Conservation (phyloP, 2,888 invertebrate genomes). For the Drosophila infuscata region DNA sequence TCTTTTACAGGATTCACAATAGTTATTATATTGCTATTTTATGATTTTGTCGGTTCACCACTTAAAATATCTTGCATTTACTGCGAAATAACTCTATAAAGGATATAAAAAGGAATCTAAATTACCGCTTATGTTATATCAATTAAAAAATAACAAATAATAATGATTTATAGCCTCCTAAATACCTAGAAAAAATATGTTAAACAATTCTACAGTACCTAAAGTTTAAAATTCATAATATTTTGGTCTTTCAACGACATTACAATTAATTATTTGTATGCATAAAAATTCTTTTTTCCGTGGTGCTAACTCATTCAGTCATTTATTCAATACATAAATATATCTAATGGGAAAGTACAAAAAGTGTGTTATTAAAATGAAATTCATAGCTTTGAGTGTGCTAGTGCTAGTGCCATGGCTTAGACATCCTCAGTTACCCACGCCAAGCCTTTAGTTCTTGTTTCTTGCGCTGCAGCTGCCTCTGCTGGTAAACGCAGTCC, state of each 20-base stretch:
- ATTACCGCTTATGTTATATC: too few relatives aligned
- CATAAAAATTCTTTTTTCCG: conserved; percentile 69
- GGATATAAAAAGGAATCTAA: too few relatives aligned
- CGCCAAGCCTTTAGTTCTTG: conserved; percentile 83
- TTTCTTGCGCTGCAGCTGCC: conserved; percentile 86
- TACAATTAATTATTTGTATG: too few relatives aligned
- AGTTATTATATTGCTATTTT: background rate
- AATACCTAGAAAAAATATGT: background rate
- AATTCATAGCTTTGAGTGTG: conserved; percentile 16
- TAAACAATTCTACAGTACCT: background rate
- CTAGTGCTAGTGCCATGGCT: background rate
- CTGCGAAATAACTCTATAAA: background rate
- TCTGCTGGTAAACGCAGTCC: conserved; percentile 87
- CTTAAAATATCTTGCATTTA: background rate
- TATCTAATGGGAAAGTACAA: conserved; percentile 23
- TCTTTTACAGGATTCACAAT: background rate
- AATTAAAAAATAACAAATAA: background rate
- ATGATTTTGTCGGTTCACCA: background rate
- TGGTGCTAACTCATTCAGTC: conserved; percentile 79
- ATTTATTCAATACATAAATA: conserved; percentile 31
- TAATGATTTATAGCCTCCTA: background rate
- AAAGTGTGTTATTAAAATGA: conserved; percentile 13
- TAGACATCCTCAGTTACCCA: background rate
- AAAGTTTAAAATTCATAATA: background rate
- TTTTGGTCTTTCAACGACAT: too few relatives aligned